Evolutionary conservation across 2,113 vertebrate species (phyloP).

Genomic region (Sinosuthora webbiana): DNA sequence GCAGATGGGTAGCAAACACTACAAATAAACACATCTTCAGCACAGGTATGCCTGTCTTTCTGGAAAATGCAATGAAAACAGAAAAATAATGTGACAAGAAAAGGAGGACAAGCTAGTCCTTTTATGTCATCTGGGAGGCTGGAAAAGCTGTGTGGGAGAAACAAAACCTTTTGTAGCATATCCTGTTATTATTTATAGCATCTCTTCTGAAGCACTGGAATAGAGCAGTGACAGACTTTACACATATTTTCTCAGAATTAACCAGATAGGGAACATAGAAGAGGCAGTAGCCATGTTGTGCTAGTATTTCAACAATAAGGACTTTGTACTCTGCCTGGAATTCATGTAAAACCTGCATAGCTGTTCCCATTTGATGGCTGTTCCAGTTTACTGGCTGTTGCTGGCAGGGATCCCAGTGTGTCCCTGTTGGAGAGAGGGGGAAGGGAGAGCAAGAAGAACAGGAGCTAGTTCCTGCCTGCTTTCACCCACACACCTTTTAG

Average conservation of each 20-base stretch:
- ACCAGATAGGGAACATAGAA: background rate
- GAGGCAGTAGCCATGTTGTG: background rate
- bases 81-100: background rate
- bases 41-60: background rate
- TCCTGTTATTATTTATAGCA: background rate
- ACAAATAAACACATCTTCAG: background rate
- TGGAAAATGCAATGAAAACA: background rate
- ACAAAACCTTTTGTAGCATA: background rate
- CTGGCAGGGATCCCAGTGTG: background rate
- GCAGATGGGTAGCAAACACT: background rate
- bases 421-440: background rate
- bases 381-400: background rate
- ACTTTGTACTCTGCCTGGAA: slow-evolving; percentile 30
- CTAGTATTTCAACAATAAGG: background rate
- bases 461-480: background rate
- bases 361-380: background rate
- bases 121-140: background rate
- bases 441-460: background rate
- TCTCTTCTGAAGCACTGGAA: background rate
- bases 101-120: background rate
- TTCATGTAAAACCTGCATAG: background rate
- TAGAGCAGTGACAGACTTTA: background rate
- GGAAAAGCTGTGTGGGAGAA: background rate
- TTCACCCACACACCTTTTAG: accelerated
- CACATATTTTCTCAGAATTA: background rate